A percentile compares a stretch with the other conserved stretches of the same genome.
Evolutionary conservation across 2,113 vertebrate species (phyloP).

Genomic region (Agelaius tricolor): DNA sequence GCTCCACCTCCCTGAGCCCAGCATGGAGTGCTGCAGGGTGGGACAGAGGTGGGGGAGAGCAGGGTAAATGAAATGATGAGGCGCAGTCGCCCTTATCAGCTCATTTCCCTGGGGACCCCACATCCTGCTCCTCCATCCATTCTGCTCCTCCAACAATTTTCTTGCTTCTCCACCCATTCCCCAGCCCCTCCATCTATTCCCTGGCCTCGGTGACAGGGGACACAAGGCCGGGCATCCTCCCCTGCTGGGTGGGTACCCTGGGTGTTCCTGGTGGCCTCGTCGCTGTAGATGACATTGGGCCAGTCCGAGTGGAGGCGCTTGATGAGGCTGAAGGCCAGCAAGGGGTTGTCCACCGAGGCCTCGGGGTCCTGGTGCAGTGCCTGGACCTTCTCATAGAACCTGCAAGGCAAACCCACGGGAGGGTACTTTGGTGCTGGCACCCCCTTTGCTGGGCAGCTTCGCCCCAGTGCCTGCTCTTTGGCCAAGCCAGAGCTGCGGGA

Average conservation of each 20-base stretch:
- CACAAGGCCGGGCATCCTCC: fast-evolving
- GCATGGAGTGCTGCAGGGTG: constrained; percentile 78
- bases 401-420: constrained; percentile 44
- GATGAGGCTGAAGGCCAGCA: constrained; percentile 89
- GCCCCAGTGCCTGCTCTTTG: fast-evolving
- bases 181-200: too few relatives aligned
- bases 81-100: fast-evolving
- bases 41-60: fast-evolving
- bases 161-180: fast-evolving
- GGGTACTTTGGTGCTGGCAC: background rate
- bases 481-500: background rate
- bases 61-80: background rate
- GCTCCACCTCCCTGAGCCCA: constrained; percentile 76
- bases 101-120: background rate
- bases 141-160: background rate
- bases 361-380: constrained; percentile 75
- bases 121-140: background rate
- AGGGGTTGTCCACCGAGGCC: constrained; percentile 81
- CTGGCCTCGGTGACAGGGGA: background rate
- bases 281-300: constrained; percentile 84
- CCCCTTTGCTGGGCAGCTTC: fast-evolving
- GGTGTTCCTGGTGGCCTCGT: constrained; percentile 80
- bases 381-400: constrained; percentile 88
- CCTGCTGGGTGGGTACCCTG: constrained; percentile 68
- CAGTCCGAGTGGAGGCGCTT: constrained; percentile 92